Percentiles rank a stretch among this genome's conserved stretches.
These are phyloP conservation scores for Pelmatolapia mariae DNA, from an alignment of 2,113 vertebrate genomes.

Conservation along the genomic window DNA sequence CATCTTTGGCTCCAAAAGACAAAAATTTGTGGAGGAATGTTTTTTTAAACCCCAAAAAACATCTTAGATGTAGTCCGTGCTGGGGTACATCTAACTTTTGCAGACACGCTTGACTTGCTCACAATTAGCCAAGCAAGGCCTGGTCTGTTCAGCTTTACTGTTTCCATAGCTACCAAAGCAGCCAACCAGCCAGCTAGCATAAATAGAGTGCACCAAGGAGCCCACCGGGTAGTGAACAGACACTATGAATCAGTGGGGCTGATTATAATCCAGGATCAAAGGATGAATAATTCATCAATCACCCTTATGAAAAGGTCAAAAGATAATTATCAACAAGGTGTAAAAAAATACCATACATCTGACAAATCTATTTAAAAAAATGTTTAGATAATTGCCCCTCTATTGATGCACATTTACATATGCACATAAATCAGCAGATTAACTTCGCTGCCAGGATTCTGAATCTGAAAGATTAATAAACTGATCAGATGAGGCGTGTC, in stretches of 20 bases:
- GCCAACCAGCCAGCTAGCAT: slow-evolving; percentile 49
- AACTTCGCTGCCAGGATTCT: neutral
- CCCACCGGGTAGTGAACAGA: neutral
- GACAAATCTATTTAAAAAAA: neutral
- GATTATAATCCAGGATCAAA: neutral
- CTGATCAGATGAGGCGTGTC: neutral
- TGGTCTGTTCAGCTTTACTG: slow-evolving; percentile 41
- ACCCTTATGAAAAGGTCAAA: neutral
- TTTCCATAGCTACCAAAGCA: slow-evolving; percentile 62
- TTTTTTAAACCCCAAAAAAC: neutral
- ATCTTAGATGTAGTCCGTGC: neutral
- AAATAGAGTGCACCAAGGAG: slow-evolving; percentile 52
- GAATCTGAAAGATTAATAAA: slow-evolving; percentile 15
- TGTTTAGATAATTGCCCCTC: neutral
- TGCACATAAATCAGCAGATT: slow-evolving; percentile 9
- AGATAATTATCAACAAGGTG: neutral
- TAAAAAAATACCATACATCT: neutral
- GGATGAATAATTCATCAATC: neutral
- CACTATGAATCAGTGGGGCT: neutral
- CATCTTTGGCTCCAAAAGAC: neutral
- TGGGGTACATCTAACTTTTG: slow-evolving; percentile 7
- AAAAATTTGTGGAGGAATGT: rapidly evolving
- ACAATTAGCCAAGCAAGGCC: slow-evolving; percentile 42
- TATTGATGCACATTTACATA: neutral
- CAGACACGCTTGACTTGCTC: slow-evolving; percentile 53